phyloP scores from a whole-genome alignment of 2,888 invertebrate genomes.

The Pinctada fucata region DNA sequence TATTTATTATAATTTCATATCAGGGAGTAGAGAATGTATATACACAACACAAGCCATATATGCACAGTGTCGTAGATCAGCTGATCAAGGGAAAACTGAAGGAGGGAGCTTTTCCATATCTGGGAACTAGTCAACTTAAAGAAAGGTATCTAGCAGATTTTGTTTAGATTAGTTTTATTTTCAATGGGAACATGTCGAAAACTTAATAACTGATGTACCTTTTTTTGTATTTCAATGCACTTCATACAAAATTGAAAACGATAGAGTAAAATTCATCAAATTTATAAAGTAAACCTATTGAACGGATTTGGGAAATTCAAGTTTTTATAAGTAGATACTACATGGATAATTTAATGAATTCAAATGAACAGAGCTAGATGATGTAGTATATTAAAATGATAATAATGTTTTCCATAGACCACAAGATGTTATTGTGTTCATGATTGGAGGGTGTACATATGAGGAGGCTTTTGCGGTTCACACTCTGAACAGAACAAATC shows the following conservation, averaged over 20 bases:
- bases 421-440: slow-evolving; percentile 96
- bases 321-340: no score
- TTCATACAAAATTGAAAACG: no score
- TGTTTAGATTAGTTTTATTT: background rate
- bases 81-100: slow-evolving; percentile 92
- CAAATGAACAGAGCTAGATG: no score
- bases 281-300: no score
- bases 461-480: slow-evolving; percentile 94
- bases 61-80: slow-evolving; percentile 93
- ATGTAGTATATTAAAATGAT: no score
- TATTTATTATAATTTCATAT: no score
- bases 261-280: no score
- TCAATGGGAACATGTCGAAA: background rate
- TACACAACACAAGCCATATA: slow-evolving; percentile 96
- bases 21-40: slow-evolving; percentile 98
- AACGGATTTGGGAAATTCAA: no score
- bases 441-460: slow-evolving; percentile 97
- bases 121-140: slow-evolving; percentile 81
- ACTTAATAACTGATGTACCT: background rate
- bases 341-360: no score
- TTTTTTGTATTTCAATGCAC: background rate
- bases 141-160: slow-evolving; percentile 72
- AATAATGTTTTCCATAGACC: slow-evolving; percentile 79
- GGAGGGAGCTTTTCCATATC: slow-evolving; percentile 89
- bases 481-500: slow-evolving; percentile 84